Evolutionary conservation across 2,797 vertebrate species (phyloP), one percentile per base, ranked within the genome.

Genomic region (Phylloscopus collybita): DNA sequence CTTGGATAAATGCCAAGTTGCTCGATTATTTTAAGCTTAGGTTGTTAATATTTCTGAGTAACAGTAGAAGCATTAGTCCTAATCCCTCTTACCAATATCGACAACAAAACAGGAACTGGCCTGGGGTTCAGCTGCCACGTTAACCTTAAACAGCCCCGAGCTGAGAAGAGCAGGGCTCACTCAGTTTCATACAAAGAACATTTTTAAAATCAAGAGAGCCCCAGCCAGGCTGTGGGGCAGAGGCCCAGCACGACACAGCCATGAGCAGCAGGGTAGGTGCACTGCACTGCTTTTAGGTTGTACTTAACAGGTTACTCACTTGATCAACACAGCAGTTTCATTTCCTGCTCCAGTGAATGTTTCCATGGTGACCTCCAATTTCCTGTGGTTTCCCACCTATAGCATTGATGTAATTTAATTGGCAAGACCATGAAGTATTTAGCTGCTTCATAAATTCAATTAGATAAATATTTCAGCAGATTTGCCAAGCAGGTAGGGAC

Each of bases 141-240:
- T 27, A 60, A 40, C 73, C 32, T 60, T 23, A 21, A 70, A 32
- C 16, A 64, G 42, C 1, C 0, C 13, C 0, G 4, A 12, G 29
- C 40, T 32, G 51, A 13, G 60, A 16, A 26, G 26, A 4, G 13
- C 2, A 73, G 23, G 9, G 18, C 29, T 26, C 16, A 23, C 53
- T 54, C 38, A 3, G 5, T 47, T 57, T 32, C 11, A 21, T 4
- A 29, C 26, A 38, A 45, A 66, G 30, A 45, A 51, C 51, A 27
- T 17, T 29, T 34, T 7, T 26, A 9, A 54, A 65, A 30, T 7
- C 21, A 22, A 30, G 45, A 36, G 70, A 75, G 44, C 56, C 44
- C 27, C 4, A 26, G 38, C 6, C 47, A 49, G 57, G 27, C 30
- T 51, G 11, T 11, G 19, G 32, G 34, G 56, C 50, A 56, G 36